Evolutionary conservation across 2,888 invertebrate species (phyloP).

Genomic region (Ophioninae sp.): DNA sequence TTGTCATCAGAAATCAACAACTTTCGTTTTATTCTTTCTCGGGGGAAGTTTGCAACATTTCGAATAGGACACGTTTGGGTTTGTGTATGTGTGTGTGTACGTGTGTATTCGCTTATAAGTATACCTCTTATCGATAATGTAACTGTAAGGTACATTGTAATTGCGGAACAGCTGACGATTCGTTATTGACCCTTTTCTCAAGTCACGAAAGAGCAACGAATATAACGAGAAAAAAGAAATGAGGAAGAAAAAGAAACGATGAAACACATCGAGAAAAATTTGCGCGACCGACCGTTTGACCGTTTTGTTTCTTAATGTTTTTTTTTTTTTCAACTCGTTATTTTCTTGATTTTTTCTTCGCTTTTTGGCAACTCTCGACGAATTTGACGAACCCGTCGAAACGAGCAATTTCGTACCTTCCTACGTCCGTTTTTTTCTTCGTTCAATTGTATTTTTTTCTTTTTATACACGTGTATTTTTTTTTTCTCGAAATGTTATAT

Average conservation of each 20-base stretch:
- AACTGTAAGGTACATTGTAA: slow-evolving; percentile 56
- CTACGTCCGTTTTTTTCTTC: slow-evolving; percentile 33
- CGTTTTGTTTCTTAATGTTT: background rate
- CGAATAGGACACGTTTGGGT: background rate
- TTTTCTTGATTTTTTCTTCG: background rate
- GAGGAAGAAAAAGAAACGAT: background rate
- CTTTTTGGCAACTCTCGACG: background rate
- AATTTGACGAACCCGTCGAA: slow-evolving; percentile 48
- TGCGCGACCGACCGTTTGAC: slow-evolving; percentile 20
- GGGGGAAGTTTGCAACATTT: background rate
- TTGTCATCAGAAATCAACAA: background rate
- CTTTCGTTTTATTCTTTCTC: background rate
- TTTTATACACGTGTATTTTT: background rate
- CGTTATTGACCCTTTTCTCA: slow-evolving; percentile 44
- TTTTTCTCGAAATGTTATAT: slow-evolving; percentile 65
- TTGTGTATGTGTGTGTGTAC: background rate
- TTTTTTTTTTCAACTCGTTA: background rate
- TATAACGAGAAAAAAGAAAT: background rate
- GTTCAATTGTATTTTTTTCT: slow-evolving; percentile 58
- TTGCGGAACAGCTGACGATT: slow-evolving; percentile 48
- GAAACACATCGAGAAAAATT: slow-evolving; percentile 2
- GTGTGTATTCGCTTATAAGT: slow-evolving; percentile 59
- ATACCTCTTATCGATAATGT: slow-evolving; percentile 57
- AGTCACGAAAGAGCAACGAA: slow-evolving; percentile 20
- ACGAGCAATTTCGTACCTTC: slow-evolving; percentile 64